phyloP scores from a whole-genome alignment of 1,140 invertebrate species.

The Drusus annulatus region DNA sequence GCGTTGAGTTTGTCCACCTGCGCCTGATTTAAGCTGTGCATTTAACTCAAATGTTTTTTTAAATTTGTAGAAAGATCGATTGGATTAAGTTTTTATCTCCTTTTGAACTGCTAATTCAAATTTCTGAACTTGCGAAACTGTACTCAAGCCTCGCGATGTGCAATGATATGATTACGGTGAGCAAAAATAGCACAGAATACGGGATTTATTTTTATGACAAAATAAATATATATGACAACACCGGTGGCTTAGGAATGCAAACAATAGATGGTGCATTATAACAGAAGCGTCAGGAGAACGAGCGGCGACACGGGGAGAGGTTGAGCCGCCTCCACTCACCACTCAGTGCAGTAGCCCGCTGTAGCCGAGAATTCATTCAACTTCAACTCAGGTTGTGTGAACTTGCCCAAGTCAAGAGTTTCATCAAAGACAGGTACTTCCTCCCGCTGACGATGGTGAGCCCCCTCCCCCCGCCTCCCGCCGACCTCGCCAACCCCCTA shows the following conservation, averaged over 20 bases:
- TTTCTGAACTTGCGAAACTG: too few species aligned
- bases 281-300: too few species aligned
- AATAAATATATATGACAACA: too few species aligned
- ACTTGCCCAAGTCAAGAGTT: conserved; percentile 10
- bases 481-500: not conserved
- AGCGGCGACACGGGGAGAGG: too few species aligned
- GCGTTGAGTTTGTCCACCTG: not conserved
- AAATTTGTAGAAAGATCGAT: not conserved
- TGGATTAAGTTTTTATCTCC: too few species aligned
- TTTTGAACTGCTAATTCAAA: too few species aligned
- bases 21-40: not conserved
- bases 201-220: too few species aligned
- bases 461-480: not conserved
- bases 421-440: conserved; percentile 16
- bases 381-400: conserved; percentile 20
- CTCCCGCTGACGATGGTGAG: not conserved
- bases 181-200: too few species aligned
- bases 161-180: too few species aligned
- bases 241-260: not conserved
- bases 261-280: too few species aligned
- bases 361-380: not conserved
- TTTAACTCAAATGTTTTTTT: not conserved
- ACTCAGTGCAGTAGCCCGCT: not conserved
- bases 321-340: too few species aligned
- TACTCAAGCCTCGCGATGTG: too few species aligned